Base-by-base conservation (phyloP, 2,113 vertebrate species). In the Oophaga pumilio region DNA sequence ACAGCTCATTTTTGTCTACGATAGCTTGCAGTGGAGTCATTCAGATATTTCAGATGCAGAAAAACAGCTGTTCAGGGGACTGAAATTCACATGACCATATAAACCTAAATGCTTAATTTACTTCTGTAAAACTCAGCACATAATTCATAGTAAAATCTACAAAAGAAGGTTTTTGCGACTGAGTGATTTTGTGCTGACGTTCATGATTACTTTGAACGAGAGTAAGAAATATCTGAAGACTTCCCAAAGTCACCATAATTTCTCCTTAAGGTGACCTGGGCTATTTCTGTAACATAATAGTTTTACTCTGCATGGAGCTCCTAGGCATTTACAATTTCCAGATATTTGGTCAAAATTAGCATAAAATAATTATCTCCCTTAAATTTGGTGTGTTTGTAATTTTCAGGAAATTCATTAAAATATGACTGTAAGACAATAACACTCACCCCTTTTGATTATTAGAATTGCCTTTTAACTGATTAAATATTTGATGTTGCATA, bases 181-280 rank as follows among this genome's bases (percentile, higher is more conserved):
- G 50, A 77, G 52, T 79, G 76, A 79, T 79, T 79, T 79, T 26
- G 2, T 79, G 76, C 76, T 79, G 76, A 79, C 76, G 26, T 79
- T 59, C 12, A 4, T 57, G 53, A 15, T 79, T 79, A 12, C 14
- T 79, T 26, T 1, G 11, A 56, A 53, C 14, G 52, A 56, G 76
- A 78, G 24, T 28, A 57, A 26, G 1, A 14, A 26, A 53, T 76
- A 9, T 76, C 1, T 43, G 13, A 76, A 76, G 28, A 22, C 43
- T 50, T 20, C 17, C 17, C 69, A 73, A 73, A 73, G 69, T 73
- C 74, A 76, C 53, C 76, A 79, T 56, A 13, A 17, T 26, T 18
- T 78, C 18, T 56, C 56, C 10, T 78, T 78, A 56, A 56, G 56
- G 22, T 56, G 52, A 77, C 50, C 22, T 77, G 20, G 3, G 17